phyloP scores from a whole-genome alignment of 2,888 invertebrate species.

The Tipula helvola region DNA sequence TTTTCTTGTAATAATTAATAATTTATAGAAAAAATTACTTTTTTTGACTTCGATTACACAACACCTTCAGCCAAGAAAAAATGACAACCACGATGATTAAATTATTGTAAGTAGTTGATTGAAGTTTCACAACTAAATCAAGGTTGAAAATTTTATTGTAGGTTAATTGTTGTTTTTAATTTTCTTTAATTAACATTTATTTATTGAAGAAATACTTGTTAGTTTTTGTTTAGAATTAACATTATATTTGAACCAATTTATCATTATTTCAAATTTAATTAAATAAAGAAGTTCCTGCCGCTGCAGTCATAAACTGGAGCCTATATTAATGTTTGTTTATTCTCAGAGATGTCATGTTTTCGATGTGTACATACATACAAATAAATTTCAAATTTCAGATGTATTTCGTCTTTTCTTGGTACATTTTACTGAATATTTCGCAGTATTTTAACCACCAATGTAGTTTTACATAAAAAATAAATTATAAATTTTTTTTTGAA shows the following conservation, averaged over 20 bases:
- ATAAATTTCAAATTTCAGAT: too few relatives aligned
- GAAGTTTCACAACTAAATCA: not conserved
- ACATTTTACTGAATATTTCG: not conserved
- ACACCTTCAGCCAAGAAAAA: not conserved
- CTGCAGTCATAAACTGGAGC: too few relatives aligned
- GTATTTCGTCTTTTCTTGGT: not conserved
- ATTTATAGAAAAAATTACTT: not conserved
- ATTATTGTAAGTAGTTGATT: not conserved
- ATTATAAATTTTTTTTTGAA: not conserved
- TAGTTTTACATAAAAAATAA: not conserved
- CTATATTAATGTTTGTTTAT: not conserved
- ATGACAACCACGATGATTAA: not conserved
- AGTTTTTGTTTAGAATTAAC: too few relatives aligned
- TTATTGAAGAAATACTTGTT: too few relatives aligned
- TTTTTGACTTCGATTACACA: conserved; percentile 4
- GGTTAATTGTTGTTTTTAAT: too few relatives aligned
- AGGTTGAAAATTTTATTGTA: not conserved
- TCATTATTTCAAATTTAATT: too few relatives aligned
- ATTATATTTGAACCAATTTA: too few relatives aligned
- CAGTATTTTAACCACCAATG: not conserved
- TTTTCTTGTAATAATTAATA: not conserved
- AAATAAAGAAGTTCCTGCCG: too few relatives aligned
- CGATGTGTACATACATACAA: too few relatives aligned
- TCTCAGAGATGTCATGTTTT: not conserved
- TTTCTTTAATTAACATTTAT: too few relatives aligned